Evolutionary conservation across 2,113 vertebrate genomes (phyloP).

Genomic region (Seriola aureovittata): DNA sequence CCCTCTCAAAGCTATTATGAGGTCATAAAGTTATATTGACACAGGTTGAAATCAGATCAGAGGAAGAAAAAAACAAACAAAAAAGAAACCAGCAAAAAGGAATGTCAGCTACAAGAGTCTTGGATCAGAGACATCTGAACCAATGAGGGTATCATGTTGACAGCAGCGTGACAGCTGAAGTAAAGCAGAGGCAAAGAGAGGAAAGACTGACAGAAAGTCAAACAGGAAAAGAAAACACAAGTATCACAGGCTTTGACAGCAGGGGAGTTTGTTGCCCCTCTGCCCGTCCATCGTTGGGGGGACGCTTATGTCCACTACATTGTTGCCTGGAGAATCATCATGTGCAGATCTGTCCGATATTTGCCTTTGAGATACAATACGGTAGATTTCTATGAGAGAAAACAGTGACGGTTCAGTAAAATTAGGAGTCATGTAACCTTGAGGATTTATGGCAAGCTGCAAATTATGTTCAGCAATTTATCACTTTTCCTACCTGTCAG

Average conservation of each 20-base stretch:
- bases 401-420: background rate
- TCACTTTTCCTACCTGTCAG: slow-evolving; percentile 88
- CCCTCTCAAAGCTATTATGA: slow-evolving; percentile 17
- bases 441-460: background rate
- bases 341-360: slow-evolving; percentile 93
- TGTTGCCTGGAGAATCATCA: slow-evolving; percentile 97
- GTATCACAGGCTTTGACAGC: slow-evolving; percentile 97
- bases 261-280: slow-evolving; percentile 94
- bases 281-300: slow-evolving; percentile 95
- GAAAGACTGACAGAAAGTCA: slow-evolving; percentile 53
- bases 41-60: slow-evolving; percentile 27
- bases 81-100: slow-evolving; percentile 61
- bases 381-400: slow-evolving; percentile 91
- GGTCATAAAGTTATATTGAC: slow-evolving; percentile 13
- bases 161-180: slow-evolving; percentile 82
- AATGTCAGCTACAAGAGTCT: slow-evolving; percentile 82
- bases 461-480: background rate
- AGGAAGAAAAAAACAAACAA: slow-evolving; percentile 35
- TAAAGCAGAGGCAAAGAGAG: slow-evolving; percentile 79
- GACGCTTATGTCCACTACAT: slow-evolving; percentile 97
- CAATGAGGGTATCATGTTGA: slow-evolving; percentile 69
- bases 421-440: background rate
- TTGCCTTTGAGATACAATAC: slow-evolving; percentile 98
- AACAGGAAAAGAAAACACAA: slow-evolving; percentile 45
- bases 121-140: slow-evolving; percentile 73